phyloP scores from a whole-genome alignment of 2,113 vertebrate species.

The Alosa alosa region DNA sequence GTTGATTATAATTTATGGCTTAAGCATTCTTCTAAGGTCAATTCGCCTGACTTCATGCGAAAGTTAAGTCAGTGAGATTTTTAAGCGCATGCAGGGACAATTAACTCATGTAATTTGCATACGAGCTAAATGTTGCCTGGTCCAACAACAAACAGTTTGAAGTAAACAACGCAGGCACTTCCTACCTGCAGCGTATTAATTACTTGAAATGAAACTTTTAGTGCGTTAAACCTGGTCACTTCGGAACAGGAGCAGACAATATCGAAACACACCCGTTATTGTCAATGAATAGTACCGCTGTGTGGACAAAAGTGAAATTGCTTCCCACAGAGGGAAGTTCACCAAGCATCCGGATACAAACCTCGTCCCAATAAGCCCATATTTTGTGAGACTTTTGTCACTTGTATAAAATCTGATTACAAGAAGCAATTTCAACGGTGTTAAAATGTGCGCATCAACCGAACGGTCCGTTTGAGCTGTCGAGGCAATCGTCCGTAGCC shows the following conservation, averaged over 20 bases:
- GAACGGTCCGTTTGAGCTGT: not conserved
- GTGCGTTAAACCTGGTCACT: not conserved
- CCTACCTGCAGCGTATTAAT: not conserved
- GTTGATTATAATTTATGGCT: conserved; percentile 94
- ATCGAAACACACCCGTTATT: conserved; percentile 44
- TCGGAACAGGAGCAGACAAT: not conserved
- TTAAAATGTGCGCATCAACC: not conserved
- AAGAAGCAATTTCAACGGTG: not conserved
- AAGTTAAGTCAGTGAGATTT: conserved; percentile 80
- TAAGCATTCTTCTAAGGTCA: conserved; percentile 95
- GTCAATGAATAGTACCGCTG: conserved; percentile 79
- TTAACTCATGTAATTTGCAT: not conserved
- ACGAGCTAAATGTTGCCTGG: not conserved
- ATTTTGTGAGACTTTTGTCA: not conserved
- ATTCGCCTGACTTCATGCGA: conserved; percentile 88
- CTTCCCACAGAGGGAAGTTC: conserved; percentile 60
- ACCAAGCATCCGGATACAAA: conserved; percentile 49
- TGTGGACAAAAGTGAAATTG: conserved; percentile 73
- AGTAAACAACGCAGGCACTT: not conserved
- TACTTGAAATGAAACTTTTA: not conserved
- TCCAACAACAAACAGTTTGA: not conserved
- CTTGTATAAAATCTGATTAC: not conserved
- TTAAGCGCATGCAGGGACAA: conserved; percentile 55
- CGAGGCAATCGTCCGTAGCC: not conserved
- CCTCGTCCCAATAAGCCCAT: conserved; percentile 1